Evolutionary conservation across 2,113 vertebrate species (phyloP).

Genomic region (Pipa parva): DNA sequence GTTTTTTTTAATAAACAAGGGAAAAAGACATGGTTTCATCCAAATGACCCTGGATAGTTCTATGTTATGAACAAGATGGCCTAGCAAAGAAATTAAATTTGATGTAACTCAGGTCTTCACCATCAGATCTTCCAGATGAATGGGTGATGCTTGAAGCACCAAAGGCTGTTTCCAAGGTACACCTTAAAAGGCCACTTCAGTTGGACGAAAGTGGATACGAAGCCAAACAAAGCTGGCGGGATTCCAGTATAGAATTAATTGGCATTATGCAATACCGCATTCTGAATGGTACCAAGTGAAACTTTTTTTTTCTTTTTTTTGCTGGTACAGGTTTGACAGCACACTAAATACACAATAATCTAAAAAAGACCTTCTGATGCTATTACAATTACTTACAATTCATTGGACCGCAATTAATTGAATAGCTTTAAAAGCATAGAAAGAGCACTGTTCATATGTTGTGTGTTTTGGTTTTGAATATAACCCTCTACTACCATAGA

Average conservation of each 20-base stretch:
- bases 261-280: slow-evolving; percentile 5
- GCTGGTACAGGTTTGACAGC: slow-evolving; percentile 44
- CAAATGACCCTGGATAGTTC: slow-evolving; percentile 49
- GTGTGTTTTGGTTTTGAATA: slow-evolving; percentile 3
- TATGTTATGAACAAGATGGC: slow-evolving; percentile 22
- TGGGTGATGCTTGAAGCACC: slow-evolving; percentile 36
- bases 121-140: slow-evolving; percentile 44
- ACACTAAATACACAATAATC: slow-evolving; percentile 46
- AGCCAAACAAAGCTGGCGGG: slow-evolving; percentile 27
- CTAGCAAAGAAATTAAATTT: slow-evolving; percentile 25
- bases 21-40: slow-evolving; percentile 50
- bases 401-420: slow-evolving; percentile 9
- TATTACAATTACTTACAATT: slow-evolving; percentile 20
- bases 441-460: not conserved
- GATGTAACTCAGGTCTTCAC: slow-evolving; percentile 45
- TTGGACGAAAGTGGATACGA: slow-evolving; percentile 37
- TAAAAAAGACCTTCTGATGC: slow-evolving; percentile 25
- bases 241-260: slow-evolving; percentile 35
- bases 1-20: slow-evolving; percentile 63
- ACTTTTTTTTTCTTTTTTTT: not conserved
- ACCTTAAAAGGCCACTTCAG: slow-evolving; percentile 26
- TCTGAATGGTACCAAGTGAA: slow-evolving; percentile 9
- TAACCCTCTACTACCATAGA: slow-evolving; percentile 16
- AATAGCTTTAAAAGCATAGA: slow-evolving; percentile 11
- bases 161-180: slow-evolving; percentile 39